Conservation (phyloP, 2,888 invertebrate species). For the Chaetoderma sp. region DNA sequence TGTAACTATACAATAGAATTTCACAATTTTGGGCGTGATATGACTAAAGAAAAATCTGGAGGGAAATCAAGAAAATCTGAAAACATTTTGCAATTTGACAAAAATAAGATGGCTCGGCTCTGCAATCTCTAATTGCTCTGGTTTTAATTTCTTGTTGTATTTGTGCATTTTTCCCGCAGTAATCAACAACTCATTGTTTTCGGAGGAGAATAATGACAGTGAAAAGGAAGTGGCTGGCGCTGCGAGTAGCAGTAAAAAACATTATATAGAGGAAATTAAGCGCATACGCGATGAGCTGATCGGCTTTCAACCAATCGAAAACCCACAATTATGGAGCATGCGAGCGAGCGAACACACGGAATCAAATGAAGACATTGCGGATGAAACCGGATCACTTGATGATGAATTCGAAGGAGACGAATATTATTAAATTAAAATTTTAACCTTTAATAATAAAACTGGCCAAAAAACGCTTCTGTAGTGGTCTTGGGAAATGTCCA, state of each 20-base stretch:
- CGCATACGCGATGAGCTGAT: constrained; percentile 60
- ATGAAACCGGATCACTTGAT: constrained; percentile 42
- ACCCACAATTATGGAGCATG: constrained; percentile 45
- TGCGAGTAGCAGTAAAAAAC: constrained; percentile 50
- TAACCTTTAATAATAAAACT: too few species aligned
- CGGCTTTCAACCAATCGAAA: constrained; percentile 65
- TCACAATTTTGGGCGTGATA: too few species aligned
- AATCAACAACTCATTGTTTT: constrained; percentile 58
- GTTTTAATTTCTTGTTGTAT: too few species aligned
- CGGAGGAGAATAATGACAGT: constrained; percentile 48
- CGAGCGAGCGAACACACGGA: constrained; percentile 40
- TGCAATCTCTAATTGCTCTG: too few species aligned
- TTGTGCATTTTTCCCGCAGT: constrained; percentile 50
- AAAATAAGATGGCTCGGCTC: too few species aligned
- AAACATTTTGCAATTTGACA: too few species aligned
- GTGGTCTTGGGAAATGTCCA: background rate
- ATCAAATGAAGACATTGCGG: constrained; percentile 35
- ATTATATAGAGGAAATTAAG: constrained; percentile 61
- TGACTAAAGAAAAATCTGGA: too few species aligned
- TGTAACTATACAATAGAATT: too few species aligned
- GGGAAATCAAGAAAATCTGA: too few species aligned
- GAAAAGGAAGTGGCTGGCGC: constrained; percentile 45
- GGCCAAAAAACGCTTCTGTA: too few species aligned
- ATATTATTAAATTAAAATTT: constrained; percentile 27
- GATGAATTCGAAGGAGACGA: constrained; percentile 47